Conservation (phyloP, 2,797 vertebrate species). For the Eupleurogrammus muticus region DNA sequence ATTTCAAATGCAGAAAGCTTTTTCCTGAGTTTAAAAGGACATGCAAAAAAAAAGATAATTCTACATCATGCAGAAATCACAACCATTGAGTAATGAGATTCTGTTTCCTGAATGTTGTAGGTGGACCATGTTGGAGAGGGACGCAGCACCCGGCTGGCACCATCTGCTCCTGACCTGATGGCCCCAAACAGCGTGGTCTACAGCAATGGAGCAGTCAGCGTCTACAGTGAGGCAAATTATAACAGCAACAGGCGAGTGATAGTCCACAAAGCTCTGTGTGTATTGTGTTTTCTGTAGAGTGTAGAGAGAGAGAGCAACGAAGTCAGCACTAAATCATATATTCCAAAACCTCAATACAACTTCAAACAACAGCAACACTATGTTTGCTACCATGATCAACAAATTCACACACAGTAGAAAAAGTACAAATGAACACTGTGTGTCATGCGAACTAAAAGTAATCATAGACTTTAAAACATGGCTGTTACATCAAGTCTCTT, state of each 20-base stretch:
- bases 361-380: neutral
- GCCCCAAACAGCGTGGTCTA: constrained; percentile 70
- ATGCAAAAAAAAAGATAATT: neutral
- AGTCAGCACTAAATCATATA: too few species aligned
- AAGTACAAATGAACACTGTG: neutral
- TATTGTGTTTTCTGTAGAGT: neutral
- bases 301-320: neutral
- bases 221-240: constrained; percentile 65
- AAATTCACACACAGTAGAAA: neutral
- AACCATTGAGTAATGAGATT: neutral
- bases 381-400: too few species aligned
- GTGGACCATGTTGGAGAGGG: constrained; percentile 80
- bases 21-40: neutral
- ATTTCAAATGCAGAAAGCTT: too few species aligned
- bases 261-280: neutral
- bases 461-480: too few species aligned
- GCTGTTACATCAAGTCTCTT: too few species aligned
- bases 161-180: constrained; percentile 76
- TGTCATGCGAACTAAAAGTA: too few species aligned
- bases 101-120: constrained; percentile 63
- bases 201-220: constrained; percentile 59
- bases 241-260: constrained; percentile 74
- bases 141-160: constrained; percentile 77
- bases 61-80: neutral
- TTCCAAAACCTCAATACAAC: neutral